Evolutionary conservation across 2,797 vertebrate genomes (phyloP).

Genomic region (Anas capensis): DNA sequence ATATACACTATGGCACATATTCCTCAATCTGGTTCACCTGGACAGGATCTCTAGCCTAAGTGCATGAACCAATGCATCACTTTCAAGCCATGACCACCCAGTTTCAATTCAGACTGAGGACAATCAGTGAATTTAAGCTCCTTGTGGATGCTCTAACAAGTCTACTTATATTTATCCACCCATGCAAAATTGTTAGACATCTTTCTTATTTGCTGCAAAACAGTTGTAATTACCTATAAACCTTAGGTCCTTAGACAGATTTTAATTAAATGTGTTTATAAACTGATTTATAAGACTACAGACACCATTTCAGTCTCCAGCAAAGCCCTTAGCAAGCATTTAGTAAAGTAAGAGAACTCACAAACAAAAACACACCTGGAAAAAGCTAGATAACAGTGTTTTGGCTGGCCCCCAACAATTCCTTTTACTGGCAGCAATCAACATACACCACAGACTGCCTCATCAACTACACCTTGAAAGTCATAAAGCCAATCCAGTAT

Average conservation of each 20-base stretch:
- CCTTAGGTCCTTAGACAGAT: not conserved
- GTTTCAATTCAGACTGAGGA: not conserved
- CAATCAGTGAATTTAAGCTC: not conserved
- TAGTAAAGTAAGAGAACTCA: conserved; percentile 14
- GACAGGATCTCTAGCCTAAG: not conserved
- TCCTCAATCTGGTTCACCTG: not conserved
- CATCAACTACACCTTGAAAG: not conserved
- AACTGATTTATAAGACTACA: conserved; percentile 22
- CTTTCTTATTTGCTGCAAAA: not conserved
- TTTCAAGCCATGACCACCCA: not conserved
- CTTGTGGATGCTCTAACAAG: not conserved
- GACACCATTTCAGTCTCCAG: not conserved
- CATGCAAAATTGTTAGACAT: not conserved
- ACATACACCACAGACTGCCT: not conserved
- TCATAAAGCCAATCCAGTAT: not conserved
- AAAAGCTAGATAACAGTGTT: not conserved
- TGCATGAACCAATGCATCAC: not conserved
- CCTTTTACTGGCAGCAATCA: not conserved
- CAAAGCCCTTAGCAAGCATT: conserved; percentile 45
- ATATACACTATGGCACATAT: not conserved
- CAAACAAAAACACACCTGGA: conserved; percentile 45
- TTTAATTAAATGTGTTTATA: conserved; percentile 53
- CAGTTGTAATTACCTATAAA: not conserved
- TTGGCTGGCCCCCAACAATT: not conserved
- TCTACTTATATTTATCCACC: not conserved